Evolutionary conservation across 2,888 invertebrate genomes (phyloP), one percentile per base, ranked within the genome.

Genomic region (Cryptocheilus praepositus): DNA sequence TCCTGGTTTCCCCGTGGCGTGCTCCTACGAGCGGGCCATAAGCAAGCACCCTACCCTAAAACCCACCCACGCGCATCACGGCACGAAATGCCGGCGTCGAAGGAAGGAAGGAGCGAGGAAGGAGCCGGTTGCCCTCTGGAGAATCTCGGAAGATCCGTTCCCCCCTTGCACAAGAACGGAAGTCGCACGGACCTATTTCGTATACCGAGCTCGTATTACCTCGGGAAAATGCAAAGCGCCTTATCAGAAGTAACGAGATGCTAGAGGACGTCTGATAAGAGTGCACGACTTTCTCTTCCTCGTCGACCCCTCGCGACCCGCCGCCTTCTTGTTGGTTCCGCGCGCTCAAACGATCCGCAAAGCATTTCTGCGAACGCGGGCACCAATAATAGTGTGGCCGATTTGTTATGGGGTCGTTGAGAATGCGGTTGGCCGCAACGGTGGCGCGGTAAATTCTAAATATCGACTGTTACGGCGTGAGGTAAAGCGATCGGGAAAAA

Each of bases 1-100:
- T 81, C 80, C 79, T 80, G 81, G 76, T 81, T 81, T 73, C 79
- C 76, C 15, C 63, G 66, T 67, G 61, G 61, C 52, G 67, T 45
- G 67, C 67, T 54, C 52, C 67, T 60, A 67, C 63, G 64, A 61
- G 61, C 66, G 51, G 61, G 59, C 71, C 61, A 70, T 57, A 67
- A 70, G 67, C 76, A 64, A 67, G 65, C 65, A 69, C 67, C 64
- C 65, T 58, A 53, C 36, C 61, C 69, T 70, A 64, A 71, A 64
- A 36, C 53, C 56, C 64, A 52, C 45, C 53, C 44, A 43, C 43
- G 59, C 22, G 43, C 46, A 43, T 28, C 51, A 49, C 49, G 44
- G 22, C 70, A 67, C 54, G 65, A 43, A 61, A 66, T 67, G 62
- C 55, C 49, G 52, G 25, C 16, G 53, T 56, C 45, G n/a, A 16